Base-by-base conservation (phyloP, 64 coral and sea anemone species). In the Actinia equina region DNA sequence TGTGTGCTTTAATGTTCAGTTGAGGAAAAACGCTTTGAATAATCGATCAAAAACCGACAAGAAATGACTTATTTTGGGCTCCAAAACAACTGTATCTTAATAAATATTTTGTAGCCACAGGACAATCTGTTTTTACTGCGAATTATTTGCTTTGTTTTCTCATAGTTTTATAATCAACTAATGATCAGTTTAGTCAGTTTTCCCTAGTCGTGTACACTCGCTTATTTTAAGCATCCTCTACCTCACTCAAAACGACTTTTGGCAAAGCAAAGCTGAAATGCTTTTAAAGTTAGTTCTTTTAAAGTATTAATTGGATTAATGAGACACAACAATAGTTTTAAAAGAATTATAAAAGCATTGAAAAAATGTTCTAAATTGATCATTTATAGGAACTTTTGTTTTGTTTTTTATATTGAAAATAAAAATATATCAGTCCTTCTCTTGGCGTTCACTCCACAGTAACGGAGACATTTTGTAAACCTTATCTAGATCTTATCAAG, bases 401-500 rank as follows among this genome's bases (percentile, higher is more conserved):
- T 37, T n/a, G n/a, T n/a, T n/a, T 1, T 37, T 37, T 37, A 37
- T 37, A 37, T 37, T 37, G 30, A 37, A 37, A 1, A 37, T 37
- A 37, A 37, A 37, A 37, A 37, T 37, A 37, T 37, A 37, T 1
- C 30, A 37, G 30, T 37, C 30, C 30, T 37, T 37, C 30, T 37
- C 30, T 37, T 37, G 30, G 30, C 30, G 30, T 37, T 37, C 0
- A 37, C 30, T 49, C 46, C 4, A 49, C 4, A 49, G 26, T 74
- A 74, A 74, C 15, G 41, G 27, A 1, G 25, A 30, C 69, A 9
- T 65, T 18, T 74, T 74, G n/a, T 74, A 41, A 81, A 81, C 4
- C 78, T 81, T 44, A 81, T 81, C 45, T 81, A 81, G 78, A 81
- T 81, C 78, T 81, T 81, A 81, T 81, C 78, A 49, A 20, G 78